Evolutionary conservation across 2,797 vertebrate genomes (phyloP).

Genomic region (Esox lucius): DNA sequence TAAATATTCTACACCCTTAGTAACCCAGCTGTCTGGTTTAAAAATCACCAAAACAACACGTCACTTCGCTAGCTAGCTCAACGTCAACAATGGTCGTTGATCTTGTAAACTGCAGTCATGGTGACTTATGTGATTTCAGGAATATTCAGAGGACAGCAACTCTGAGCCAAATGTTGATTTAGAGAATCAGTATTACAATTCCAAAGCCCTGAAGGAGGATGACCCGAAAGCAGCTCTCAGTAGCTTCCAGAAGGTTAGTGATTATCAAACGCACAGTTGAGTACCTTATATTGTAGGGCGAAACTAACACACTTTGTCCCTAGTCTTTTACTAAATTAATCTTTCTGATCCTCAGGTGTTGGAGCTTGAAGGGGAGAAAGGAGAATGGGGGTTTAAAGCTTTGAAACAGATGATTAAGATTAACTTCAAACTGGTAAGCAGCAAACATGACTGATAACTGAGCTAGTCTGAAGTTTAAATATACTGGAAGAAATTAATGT

Average conservation of each 20-base stretch:
- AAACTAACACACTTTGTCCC: background rate
- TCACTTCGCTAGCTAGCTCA: background rate
- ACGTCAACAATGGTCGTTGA: background rate
- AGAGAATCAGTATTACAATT: conserved; percentile 96
- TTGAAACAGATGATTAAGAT: conserved; percentile 99
- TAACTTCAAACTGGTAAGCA: conserved; percentile 96
- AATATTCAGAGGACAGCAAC: conserved; percentile 92
- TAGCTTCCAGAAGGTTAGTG: conserved; percentile 89
- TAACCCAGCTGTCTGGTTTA: background rate
- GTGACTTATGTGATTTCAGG: conserved; percentile 61
- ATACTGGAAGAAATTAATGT: background rate
- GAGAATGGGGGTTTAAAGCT: conserved; percentile 99
- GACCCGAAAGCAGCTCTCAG: conserved; percentile 90
- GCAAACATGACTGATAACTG: background rate
- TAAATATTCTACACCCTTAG: background rate
- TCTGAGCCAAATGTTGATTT: conserved; percentile 92
- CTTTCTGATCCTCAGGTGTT: conserved; percentile 78
- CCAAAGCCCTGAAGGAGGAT: conserved; percentile 92
- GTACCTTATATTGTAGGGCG: too few relatives aligned
- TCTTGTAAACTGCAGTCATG: background rate
- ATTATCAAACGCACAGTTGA: background rate
- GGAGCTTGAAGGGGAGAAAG: conserved; percentile 63
- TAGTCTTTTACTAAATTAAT: background rate
- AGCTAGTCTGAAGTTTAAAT: background rate
- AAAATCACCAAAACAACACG: background rate